Percentiles rank a stretch among this genome's conserved stretches.
Conservation (phyloP, 37 sponge, comb jelly and placozoan genomes). For the Halichondria panicea region DNA sequence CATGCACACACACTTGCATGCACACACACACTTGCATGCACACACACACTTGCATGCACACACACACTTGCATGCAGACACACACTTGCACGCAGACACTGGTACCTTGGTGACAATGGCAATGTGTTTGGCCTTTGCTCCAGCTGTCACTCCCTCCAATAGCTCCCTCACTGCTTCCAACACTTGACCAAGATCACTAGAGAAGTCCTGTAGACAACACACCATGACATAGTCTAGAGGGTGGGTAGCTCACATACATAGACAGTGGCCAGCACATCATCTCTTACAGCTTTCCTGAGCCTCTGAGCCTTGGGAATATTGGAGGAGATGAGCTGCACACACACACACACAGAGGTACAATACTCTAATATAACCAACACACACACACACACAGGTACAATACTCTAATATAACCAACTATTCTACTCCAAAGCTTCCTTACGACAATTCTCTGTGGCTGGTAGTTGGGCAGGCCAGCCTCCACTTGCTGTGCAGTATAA, state of each 20-base stretch:
- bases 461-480: slow-evolving; percentile 26
- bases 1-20: slow-evolving; percentile 33
- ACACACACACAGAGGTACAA: too few relatives aligned
- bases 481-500: slow-evolving; percentile 35
- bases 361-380: too few relatives aligned
- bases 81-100: neutral
- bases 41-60: too few relatives aligned
- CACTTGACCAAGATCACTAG: neutral
- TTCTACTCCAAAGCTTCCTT: too few relatives aligned
- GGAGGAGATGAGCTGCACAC: slow-evolving; percentile 40
- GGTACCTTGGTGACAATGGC: slow-evolving; percentile 46
- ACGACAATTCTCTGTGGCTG: slow-evolving; percentile 40
- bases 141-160: slow-evolving; percentile 20
- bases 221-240: neutral
- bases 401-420: too few relatives aligned
- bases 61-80: neutral
- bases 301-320: slow-evolving; percentile 21
- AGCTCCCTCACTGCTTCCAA: slow-evolving; percentile 6
- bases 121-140: slow-evolving; percentile 31
- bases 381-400: too few relatives aligned
- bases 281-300: slow-evolving; percentile 7
- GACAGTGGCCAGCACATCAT: too few relatives aligned
- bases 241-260: too few relatives aligned
- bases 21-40: too few relatives aligned
- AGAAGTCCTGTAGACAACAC: slow-evolving; percentile 23